Base-by-base conservation (phyloP, 2,888 invertebrate species). In the Panzeria rudis region DNA sequence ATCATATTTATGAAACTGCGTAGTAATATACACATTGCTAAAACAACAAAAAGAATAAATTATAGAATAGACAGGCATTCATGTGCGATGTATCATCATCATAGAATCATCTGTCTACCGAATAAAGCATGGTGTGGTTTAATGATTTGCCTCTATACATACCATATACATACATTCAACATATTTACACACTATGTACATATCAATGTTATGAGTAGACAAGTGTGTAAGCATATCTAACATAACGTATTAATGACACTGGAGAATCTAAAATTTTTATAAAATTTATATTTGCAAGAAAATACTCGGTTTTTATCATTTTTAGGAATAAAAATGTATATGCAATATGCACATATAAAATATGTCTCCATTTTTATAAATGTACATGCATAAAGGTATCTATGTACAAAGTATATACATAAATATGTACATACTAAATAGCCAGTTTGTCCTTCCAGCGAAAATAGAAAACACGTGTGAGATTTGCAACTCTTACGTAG, bases 391-490 rank as follows among this genome's bases (percentile, higher is more conserved):
- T 6, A 29, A 8, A 52, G 35, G 9, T 32, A 52, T 4, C 13
- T 35, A 35, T 38, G 23, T 20, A 38, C 25, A 35, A 7, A 17
- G 6, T 41, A 38, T 32, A 59, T 38, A 47, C n/a, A 77, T 23
- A 73, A 6, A 35, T 35, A 32, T 7, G 3, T 32, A 50, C 54
- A 69, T 38, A 9, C 1, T 29, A 52, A n/a, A n/a, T 61, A 20
- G 25, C 50, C 13, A 73, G 7, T 72, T 66, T 41, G 11, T 68
- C 17, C 35, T 76, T 38, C 29, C 11, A 61, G 4, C 23, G n/a
- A 75, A 52, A 15, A 59, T 59, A 35, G n/a, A 35, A 71, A 83
- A 62, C 78, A 83, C 83, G 83, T 83, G 83, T 41, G n/a, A 15
- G 6, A 59, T 50, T 52, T 41, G 11, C 41, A 50, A 20, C 2